Conservation (phyloP, 2,113 vertebrate species). For the Tichodroma muraria region DNA sequence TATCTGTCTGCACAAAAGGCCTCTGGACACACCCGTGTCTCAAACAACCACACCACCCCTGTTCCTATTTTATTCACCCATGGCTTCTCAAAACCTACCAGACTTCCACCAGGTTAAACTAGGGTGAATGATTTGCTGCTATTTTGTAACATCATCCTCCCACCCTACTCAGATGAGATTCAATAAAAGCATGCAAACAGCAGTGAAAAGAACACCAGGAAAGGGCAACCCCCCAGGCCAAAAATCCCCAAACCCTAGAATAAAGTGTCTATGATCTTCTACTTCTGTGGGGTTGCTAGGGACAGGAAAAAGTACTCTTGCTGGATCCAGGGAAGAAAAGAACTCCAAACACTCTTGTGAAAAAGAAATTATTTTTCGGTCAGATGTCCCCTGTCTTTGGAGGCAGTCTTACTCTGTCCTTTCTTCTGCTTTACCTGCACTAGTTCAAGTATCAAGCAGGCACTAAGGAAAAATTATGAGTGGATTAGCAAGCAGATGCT, state of each 20-base stretch:
- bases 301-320: not conserved
- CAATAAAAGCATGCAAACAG: not conserved
- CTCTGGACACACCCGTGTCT: not conserved
- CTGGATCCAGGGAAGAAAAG: not conserved
- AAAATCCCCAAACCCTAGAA: not conserved
- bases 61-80: not conserved
- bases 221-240: not conserved
- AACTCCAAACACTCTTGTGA: not conserved
- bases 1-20: not conserved
- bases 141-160: not conserved
- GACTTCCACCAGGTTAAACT: not conserved
- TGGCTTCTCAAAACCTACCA: not conserved
- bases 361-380: not conserved
- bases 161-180: not conserved
- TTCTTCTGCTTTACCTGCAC: not conserved
- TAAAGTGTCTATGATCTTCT: not conserved
- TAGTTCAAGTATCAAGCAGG: not conserved
- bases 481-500: constrained; percentile 27
- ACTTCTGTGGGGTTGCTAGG: not conserved
- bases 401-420: not conserved
- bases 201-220: not conserved
- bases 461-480: constrained; percentile 42
- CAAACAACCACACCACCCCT: fast-evolving
- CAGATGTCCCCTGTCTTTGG: not conserved
- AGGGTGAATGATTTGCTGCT: not conserved